phyloP scores from a whole-genome alignment of 1,140 invertebrate species.

The Drosophila aff. region DNA sequence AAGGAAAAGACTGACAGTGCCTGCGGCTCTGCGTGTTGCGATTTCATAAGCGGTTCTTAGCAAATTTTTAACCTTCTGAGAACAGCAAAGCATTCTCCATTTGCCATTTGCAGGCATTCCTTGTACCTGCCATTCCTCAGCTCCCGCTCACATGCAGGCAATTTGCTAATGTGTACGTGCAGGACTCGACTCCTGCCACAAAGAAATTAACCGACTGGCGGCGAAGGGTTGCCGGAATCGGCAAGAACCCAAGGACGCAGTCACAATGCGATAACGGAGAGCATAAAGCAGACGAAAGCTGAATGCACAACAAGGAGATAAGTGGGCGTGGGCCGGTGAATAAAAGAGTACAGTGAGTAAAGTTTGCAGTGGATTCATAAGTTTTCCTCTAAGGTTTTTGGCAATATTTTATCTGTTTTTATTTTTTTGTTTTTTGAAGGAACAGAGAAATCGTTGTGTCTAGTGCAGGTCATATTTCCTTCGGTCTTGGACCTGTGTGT shows the following conservation, averaged over 20 bases:
- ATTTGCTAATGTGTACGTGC: constrained; percentile 80
- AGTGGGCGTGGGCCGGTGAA: constrained; percentile 55
- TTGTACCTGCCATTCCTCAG: constrained; percentile 18
- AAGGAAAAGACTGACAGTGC: constrained; percentile 32
- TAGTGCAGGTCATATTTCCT: constrained; percentile 66
- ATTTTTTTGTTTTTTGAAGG: neutral
- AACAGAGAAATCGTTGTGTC: constrained; percentile 61
- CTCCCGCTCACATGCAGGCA: constrained; percentile 51
- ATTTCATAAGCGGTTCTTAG: constrained; percentile 44
- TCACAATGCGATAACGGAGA: constrained; percentile 37
- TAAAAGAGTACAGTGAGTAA: constrained; percentile 59
- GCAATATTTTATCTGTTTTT: neutral
- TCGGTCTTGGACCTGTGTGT: constrained; percentile 26
- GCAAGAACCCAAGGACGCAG: constrained; percentile 28
- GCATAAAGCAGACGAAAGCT: constrained; percentile 45
- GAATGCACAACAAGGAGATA: constrained; percentile 48
- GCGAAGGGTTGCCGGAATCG: constrained; percentile 14
- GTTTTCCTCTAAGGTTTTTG: constrained; percentile 29
- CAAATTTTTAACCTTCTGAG: constrained; percentile 38
- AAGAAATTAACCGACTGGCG: constrained; percentile 64
- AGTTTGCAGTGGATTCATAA: constrained; percentile 64
- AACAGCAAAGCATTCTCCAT: constrained; percentile 31
- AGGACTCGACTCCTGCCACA: constrained; percentile 56
- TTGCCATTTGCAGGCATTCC: constrained; percentile 35
- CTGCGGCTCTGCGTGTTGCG: constrained; percentile 16